Conservation (phyloP, 2,113 vertebrate species). For the Brachirus orientalis region DNA sequence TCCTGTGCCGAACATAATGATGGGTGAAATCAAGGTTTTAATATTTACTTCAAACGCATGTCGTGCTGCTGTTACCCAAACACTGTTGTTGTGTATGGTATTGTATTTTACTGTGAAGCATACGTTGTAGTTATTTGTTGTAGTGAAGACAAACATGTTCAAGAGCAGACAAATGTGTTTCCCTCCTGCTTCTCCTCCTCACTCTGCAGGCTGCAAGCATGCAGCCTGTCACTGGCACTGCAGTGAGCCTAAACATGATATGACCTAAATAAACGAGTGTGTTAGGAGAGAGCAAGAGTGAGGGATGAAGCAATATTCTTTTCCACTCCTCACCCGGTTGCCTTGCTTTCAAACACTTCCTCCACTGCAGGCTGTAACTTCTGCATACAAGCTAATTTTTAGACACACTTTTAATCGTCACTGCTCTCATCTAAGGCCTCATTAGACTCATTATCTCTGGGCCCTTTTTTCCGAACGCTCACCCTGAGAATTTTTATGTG, state of each 20-base stretch:
- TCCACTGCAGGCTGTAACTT: conserved; percentile 41
- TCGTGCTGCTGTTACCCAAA: not conserved
- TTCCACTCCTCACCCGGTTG: conserved; percentile 22
- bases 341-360: conserved; percentile 53
- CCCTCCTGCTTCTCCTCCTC: conserved; percentile 47
- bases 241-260: conserved; percentile 70
- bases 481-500: not conserved
- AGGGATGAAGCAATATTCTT: conserved; percentile 41
- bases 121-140: not conserved
- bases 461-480: not conserved
- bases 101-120: no score
- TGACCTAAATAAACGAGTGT: conserved; percentile 79
- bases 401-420: no score
- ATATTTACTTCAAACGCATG: not conserved
- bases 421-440: not conserved
- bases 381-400: not conserved
- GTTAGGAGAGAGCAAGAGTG: conserved; percentile 23
- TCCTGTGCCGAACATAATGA: not conserved
- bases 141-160: not conserved
- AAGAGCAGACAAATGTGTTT: conserved; percentile 32
- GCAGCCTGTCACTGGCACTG: conserved; percentile 64
- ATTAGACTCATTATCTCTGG: not conserved
- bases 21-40: not conserved
- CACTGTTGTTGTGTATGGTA: not conserved
- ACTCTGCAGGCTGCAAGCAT: conserved; percentile 40